phyloP scores from a whole-genome alignment of 2,888 invertebrate species.

The Lasioglossum figueresi region DNA sequence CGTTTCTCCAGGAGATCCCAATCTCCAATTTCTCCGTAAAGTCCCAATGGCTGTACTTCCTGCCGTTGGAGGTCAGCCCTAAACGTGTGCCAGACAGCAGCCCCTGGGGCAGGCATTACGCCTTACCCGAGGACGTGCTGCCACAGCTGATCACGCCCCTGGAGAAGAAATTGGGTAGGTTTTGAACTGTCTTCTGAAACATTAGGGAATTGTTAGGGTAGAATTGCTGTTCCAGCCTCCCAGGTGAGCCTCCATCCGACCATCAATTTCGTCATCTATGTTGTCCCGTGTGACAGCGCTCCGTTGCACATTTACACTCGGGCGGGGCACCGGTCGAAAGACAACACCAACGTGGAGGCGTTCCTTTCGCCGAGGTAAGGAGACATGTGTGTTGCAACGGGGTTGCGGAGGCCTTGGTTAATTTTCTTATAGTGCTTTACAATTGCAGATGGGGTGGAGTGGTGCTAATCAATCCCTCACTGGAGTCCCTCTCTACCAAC shows the following conservation, averaged over 20 bases:
- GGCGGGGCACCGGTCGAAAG: conserved; percentile 76
- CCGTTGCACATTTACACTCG: conserved; percentile 90
- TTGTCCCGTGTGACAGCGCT: conserved; percentile 89
- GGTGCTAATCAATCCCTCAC: conserved; percentile 89
- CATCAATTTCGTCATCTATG: conserved; percentile 93
- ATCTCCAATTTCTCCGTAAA: conserved; percentile 91
- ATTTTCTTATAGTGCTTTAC: background rate
- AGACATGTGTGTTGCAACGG: too few relatives aligned
- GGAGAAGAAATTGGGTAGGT: conserved; percentile 90
- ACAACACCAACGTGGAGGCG: conserved; percentile 86
- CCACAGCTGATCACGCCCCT: conserved; percentile 94
- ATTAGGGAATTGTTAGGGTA: background rate
- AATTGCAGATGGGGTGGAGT: conserved; percentile 93
- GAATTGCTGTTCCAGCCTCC: conserved; percentile 85
- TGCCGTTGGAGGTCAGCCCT: conserved; percentile 91
- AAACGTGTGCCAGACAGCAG: conserved; percentile 86
- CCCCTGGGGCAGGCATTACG: conserved; percentile 86
- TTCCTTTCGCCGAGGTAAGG: conserved; percentile 89
- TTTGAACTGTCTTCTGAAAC: background rate
- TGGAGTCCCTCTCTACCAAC: conserved; percentile 85
- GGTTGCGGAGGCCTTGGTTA: background rate
- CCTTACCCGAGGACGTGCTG: conserved; percentile 89
- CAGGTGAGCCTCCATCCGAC: conserved; percentile 93
- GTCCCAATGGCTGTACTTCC: conserved; percentile 94
- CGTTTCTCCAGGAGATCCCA: conserved; percentile 89